Evolutionary conservation across 2,113 vertebrate genomes (phyloP), one percentile per base, ranked within the genome.

Genomic region (Pavo muticus): DNA sequence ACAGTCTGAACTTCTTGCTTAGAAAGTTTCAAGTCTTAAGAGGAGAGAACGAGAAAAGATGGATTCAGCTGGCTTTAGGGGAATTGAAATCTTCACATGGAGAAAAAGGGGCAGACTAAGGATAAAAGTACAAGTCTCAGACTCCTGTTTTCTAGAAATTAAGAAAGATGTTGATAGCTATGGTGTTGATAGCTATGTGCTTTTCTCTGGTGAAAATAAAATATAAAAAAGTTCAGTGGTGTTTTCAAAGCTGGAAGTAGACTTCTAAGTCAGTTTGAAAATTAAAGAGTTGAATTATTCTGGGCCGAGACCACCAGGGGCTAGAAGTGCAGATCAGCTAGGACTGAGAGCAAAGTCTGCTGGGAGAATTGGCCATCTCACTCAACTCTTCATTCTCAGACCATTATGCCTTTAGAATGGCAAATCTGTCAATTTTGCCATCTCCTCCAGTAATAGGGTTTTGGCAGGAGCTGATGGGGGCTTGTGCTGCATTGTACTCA

Each of bases 371-470:
- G 71, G 16, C 74, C 4, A 2, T 87, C 94, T 85, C 14, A 10
- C 32, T 91, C 84, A 75, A 32, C 48, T 92, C 70, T 93, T 89
- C 32, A 12, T 91, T 93, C 74, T 83, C 70, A 63, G 71, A 52
- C 68, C 71, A 30, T 91, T 92, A 64, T 71, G 47, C 67, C 39
- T 95, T 94, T 32, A 94, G 69, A 44, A 84, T 68, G 57, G 84
- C 80, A 83, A 87, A 91, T 92, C 76, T 94, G 91, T 94, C 87
- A 83, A 15, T 80, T 95, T 89, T 90, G 60, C 75, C 71, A 19
- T 95, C 92, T 92, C 42, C 39, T 81, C 23, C 42, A 81, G 84
- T 91, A 92, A 68, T 4, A 82, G 81, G 59, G 20, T 78, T 95
- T 90, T 93, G 93, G 91, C 93, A 90, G 84, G 82, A 85, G 82